phyloP scores from a whole-genome alignment of 2,888 invertebrate species.

The Platycnemis pennipes region DNA sequence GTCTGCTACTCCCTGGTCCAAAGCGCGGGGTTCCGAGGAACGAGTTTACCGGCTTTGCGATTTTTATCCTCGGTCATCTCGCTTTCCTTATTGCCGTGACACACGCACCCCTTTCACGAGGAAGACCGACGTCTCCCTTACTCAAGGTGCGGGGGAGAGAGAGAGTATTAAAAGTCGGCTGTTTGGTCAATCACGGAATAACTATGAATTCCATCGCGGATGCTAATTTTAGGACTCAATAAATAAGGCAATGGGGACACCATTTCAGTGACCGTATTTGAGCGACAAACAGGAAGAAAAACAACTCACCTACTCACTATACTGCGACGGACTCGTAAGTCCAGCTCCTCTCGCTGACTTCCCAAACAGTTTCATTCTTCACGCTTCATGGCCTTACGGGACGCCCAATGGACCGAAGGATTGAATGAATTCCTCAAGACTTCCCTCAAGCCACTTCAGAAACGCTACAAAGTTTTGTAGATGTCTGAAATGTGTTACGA shows the following conservation, averaged over 20 bases:
- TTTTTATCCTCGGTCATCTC: neutral
- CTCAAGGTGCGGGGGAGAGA: neutral
- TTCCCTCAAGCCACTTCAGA: neutral
- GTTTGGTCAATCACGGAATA: neutral
- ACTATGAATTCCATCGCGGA: neutral
- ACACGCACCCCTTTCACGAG: neutral
- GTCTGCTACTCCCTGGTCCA: neutral
- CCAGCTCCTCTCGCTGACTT: neutral
- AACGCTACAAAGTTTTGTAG: too few species aligned
- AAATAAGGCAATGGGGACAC: neutral
- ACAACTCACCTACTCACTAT: neutral
- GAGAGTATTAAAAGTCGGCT: neutral
- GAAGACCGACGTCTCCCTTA: neutral
- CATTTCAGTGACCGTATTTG: neutral
- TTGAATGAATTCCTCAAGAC: neutral
- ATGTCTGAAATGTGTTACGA: too few species aligned
- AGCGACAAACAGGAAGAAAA: neutral
- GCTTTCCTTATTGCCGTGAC: slow-evolving; percentile 3
- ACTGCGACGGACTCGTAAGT: neutral
- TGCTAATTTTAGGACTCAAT: neutral
- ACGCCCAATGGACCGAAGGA: neutral
- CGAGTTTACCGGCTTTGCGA: neutral
- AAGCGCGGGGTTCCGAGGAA: neutral
- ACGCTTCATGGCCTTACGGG: neutral
- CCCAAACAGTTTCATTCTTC: neutral